These are phyloP conservation scores for Hydropsyche tenuis DNA, from an alignment of 1,140 invertebrate species.

Conservation along the genomic window DNA sequence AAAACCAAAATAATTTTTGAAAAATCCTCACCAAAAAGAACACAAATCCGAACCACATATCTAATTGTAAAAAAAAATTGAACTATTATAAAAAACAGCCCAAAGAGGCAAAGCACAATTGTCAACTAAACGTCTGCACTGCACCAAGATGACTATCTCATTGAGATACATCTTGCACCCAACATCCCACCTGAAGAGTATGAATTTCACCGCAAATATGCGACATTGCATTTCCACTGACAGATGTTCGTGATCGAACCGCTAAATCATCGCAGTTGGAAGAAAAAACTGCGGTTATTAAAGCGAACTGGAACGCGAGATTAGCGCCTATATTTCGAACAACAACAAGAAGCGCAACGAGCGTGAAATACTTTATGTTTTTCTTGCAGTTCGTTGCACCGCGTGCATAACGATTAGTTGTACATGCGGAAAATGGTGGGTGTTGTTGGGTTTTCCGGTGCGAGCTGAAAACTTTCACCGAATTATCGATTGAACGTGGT, in stretches of 20 bases:
- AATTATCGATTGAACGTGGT: too few species aligned
- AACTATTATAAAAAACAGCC: too few species aligned
- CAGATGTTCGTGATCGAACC: conserved; percentile 2
- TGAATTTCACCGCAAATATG: conserved; percentile 20
- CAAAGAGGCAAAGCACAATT: too few species aligned
- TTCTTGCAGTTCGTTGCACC: too few species aligned
- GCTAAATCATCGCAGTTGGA: background rate
- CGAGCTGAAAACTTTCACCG: too few species aligned
- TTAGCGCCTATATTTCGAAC: background rate
- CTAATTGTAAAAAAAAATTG: background rate
- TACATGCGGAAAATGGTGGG: too few species aligned
- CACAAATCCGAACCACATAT: conserved; percentile 26
- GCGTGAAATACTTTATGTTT: too few species aligned
- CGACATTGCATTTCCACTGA: conserved; percentile 2
- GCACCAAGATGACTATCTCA: background rate
- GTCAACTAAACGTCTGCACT: background rate
- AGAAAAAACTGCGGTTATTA: background rate
- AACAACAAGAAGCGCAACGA: background rate
- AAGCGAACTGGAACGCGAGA: background rate
- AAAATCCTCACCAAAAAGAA: conserved; percentile 16
- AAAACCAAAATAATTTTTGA: background rate
- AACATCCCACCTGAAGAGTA: background rate
- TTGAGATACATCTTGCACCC: background rate
- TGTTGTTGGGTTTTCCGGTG: too few species aligned
- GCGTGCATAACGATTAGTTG: too few species aligned